Evolutionary conservation across 1,140 invertebrate species (phyloP).

Genomic region (Berghia stephanieae): DNA sequence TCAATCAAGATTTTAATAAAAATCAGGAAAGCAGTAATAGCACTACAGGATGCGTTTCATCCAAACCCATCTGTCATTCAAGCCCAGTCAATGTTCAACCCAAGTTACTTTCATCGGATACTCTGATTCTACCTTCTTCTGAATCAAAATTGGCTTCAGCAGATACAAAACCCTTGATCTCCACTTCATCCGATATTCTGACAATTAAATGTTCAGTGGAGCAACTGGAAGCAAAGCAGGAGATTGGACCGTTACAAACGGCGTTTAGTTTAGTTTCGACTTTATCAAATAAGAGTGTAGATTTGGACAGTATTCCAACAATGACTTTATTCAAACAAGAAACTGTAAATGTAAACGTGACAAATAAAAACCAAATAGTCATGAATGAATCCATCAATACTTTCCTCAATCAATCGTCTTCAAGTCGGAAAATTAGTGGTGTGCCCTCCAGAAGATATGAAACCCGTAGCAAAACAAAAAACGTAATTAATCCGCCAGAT

Average conservation of each 20-base stretch:
- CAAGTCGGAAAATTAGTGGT: no score
- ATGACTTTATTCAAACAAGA: constrained; percentile 12
- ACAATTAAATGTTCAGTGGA: background rate
- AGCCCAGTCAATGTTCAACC: background rate
- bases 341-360: background rate
- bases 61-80: no score
- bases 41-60: no score
- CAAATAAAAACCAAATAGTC: background rate
- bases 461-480: background rate
- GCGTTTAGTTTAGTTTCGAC: constrained; percentile 16
- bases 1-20: background rate
- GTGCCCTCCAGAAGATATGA: background rate
- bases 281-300: constrained; percentile 17
- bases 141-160: background rate
- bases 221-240: background rate
- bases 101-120: constrained; percentile 1
- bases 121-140: background rate
- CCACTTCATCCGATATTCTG: background rate
- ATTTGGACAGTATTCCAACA: constrained; percentile 27
- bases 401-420: background rate
- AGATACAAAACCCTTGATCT: background rate
- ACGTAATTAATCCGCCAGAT: background rate
- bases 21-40: no score
- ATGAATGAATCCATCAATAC: background rate
- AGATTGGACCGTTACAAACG: background rate